A percentile compares a stretch with the other conserved stretches of the same genome.
phyloP scores from a whole-genome alignment of 2,797 vertebrate genomes.

The Tamandua tetradactyla region DNA sequence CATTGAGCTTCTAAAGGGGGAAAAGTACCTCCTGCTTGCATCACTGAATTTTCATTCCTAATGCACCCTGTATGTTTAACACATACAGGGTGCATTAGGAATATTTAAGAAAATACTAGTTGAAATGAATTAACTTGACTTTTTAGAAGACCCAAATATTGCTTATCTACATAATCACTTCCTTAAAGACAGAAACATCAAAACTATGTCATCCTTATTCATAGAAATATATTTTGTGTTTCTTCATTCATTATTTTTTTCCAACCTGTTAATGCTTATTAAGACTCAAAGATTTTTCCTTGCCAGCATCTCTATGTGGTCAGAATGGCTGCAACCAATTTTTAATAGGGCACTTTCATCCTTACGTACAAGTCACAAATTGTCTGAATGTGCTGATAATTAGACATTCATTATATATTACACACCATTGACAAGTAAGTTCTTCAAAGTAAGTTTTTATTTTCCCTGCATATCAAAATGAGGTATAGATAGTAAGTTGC shows the following conservation, averaged over 20 bases:
- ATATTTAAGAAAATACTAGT: not conserved
- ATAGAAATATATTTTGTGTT: not conserved
- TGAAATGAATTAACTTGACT: not conserved
- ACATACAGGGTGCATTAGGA: not conserved
- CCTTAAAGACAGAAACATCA: not conserved
- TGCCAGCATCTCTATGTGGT: not conserved
- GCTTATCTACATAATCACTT: not conserved
- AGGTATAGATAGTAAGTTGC: not conserved
- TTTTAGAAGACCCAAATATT: not conserved
- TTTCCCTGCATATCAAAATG: not conserved
- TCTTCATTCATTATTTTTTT: not conserved
- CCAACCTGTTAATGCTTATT: not conserved
- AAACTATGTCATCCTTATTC: not conserved
- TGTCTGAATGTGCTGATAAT: not conserved
- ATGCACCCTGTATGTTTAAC: too few relatives aligned
- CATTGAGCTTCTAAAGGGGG: not conserved
- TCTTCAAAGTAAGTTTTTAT: not conserved
- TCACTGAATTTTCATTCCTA: not conserved
- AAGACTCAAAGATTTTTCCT: not conserved
- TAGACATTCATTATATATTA: not conserved
- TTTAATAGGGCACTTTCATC: not conserved
- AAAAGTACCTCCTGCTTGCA: not conserved
- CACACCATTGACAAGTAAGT: not conserved
- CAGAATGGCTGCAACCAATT: not conserved
- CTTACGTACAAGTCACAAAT: not conserved